Conservation (phyloP, 2,888 invertebrate genomes). For the Ctenicera cuprea region DNA sequence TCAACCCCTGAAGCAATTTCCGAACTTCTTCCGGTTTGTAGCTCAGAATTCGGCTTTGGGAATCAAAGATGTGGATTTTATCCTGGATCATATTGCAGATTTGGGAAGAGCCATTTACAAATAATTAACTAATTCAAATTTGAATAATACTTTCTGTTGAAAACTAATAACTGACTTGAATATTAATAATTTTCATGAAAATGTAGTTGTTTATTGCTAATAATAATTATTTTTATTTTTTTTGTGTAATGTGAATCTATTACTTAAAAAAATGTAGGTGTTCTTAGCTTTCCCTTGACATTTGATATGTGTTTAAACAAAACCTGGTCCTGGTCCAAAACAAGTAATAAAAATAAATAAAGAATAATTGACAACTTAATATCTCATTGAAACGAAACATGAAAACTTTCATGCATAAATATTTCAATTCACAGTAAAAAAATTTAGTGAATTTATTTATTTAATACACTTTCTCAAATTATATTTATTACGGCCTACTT, state of each 20-base stretch:
- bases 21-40: slow-evolving; percentile 82
- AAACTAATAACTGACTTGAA: too few species aligned
- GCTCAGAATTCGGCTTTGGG: slow-evolving; percentile 78
- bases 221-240: too few species aligned
- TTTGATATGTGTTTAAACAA: neutral
- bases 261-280: too few species aligned
- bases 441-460: slow-evolving; percentile 4
- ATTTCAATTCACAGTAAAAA: neutral
- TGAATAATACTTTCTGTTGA: too few species aligned
- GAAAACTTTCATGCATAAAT: neutral
- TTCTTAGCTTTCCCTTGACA: too few species aligned
- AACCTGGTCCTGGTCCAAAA: neutral
- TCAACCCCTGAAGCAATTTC: slow-evolving; percentile 77
- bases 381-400: neutral
- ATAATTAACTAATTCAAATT: slow-evolving; percentile 31
- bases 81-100: slow-evolving; percentile 78
- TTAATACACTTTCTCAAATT: slow-evolving; percentile 7
- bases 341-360: neutral
- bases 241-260: too few species aligned
- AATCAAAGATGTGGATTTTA: slow-evolving; percentile 76
- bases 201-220: too few species aligned
- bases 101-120: slow-evolving; percentile 72
- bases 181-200: neutral
- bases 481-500: slow-evolving; percentile 13
- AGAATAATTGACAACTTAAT: neutral